Evolutionary conservation across 2,113 vertebrate genomes (phyloP).

Genomic region (Brachyhypopomus gauderio): DNA sequence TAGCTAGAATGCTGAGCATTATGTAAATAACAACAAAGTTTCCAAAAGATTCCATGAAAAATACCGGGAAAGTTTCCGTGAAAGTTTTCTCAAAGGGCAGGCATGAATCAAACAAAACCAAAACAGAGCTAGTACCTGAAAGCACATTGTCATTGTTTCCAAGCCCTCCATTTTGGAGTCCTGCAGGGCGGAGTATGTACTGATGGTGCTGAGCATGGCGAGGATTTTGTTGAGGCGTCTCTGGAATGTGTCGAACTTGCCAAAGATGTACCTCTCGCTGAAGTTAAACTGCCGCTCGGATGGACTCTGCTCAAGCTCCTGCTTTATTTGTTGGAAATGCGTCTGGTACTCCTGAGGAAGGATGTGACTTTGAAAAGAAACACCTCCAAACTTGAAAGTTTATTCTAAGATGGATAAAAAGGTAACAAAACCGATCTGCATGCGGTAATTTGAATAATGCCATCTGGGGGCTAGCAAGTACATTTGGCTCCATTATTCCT

Average conservation of each 20-base stretch:
- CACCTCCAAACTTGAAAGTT: not conserved
- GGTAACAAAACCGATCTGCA: not conserved
- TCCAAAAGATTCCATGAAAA: too few relatives aligned
- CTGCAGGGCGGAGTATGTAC: constrained; percentile 82
- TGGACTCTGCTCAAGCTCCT: constrained; percentile 80
- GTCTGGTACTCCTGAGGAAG: constrained; percentile 84
- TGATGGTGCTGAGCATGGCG: constrained; percentile 80
- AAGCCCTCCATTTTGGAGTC: constrained; percentile 89
- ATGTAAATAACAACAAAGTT: too few relatives aligned
- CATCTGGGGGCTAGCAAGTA: not conserved
- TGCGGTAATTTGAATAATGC: not conserved
- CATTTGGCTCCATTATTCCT: too few relatives aligned
- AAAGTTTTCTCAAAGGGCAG: too few relatives aligned
- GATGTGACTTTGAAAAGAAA: constrained; percentile 1
- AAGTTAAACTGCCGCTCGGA: constrained; percentile 89
- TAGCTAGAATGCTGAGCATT: too few relatives aligned
- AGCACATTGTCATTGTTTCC: constrained; percentile 80
- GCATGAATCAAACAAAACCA: not conserved
- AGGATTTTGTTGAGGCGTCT: constrained; percentile 87
- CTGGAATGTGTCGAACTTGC: constrained; percentile 94
- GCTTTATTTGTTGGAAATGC: constrained; percentile 85
- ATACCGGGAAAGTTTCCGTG: too few relatives aligned
- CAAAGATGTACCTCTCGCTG: constrained; percentile 94
- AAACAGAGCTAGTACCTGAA: constrained; percentile 73
- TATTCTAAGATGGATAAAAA: not conserved